These are phyloP conservation scores for Noctilio leporinus DNA, from an alignment of 2,113 vertebrate species.

Conservation along the genomic window DNA sequence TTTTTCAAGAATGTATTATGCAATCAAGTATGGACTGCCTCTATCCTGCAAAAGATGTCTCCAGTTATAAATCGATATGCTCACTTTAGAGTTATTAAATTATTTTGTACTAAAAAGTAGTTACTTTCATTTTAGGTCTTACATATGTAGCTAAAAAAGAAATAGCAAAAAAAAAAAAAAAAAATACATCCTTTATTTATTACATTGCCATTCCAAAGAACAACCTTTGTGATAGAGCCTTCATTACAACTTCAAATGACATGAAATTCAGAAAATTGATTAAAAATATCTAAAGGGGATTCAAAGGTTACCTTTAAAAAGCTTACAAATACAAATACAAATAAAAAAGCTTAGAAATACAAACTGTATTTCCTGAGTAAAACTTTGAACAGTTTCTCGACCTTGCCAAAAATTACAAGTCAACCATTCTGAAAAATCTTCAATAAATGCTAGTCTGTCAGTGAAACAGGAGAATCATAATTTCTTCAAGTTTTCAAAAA, in stretches of 20 bases:
- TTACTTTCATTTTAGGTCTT: neutral
- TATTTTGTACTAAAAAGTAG: neutral
- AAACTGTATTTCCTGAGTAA: neutral
- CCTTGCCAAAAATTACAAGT: neutral
- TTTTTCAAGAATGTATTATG: neutral
- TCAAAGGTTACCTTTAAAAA: neutral
- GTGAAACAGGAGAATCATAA: neutral
- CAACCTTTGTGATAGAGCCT: neutral
- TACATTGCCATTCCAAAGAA: neutral
- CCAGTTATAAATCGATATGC: neutral
- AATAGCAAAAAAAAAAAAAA: neutral
- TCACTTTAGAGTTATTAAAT: neutral
- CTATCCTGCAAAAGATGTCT: neutral
- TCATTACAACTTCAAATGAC: neutral
- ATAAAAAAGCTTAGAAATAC: too few relatives aligned
- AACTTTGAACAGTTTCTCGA: neutral
- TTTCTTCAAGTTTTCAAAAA: neutral
- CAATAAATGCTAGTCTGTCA: neutral
- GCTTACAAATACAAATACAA: too few relatives aligned
- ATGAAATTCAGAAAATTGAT: neutral
- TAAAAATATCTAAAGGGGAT: neutral
- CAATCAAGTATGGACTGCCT: neutral
- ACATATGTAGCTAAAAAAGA: neutral
- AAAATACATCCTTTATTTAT: neutral
- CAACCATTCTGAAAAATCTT: neutral